Percentiles rank a stretch among this genome's conserved stretches.
These are phyloP conservation scores for Gadopsis bispinosus DNA, from an alignment of 2,797 vertebrate species.

Conservation along the genomic window DNA sequence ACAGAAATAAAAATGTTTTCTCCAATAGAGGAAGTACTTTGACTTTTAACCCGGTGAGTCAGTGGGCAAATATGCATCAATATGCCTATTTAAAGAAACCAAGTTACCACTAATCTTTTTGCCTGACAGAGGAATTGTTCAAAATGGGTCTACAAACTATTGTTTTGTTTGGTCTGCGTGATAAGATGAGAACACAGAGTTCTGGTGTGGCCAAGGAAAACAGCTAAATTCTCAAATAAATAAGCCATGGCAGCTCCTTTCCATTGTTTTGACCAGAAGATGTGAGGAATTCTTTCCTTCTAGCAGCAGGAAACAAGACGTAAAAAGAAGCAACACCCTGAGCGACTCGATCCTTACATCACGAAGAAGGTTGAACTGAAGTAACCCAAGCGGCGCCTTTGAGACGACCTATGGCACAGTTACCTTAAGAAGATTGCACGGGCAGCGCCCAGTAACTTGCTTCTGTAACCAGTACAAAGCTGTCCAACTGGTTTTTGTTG, in stretches of 20 bases:
- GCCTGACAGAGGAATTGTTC: background rate
- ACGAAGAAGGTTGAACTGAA: conserved; percentile 47
- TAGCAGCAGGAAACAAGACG: conserved; percentile 50
- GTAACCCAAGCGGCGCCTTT: conserved; percentile 48
- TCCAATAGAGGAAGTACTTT: conserved; percentile 22
- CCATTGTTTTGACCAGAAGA: conserved; percentile 72
- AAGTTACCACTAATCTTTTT: background rate
- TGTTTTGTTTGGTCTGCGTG: conserved; percentile 47
- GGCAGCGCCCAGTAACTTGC: conserved; percentile 26
- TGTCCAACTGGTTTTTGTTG: background rate
- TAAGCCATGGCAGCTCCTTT: conserved; percentile 37
- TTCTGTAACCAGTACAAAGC: conserved; percentile 25
- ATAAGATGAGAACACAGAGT: conserved; percentile 47
- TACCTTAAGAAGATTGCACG: conserved; percentile 49
- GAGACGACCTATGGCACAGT: conserved; percentile 40
- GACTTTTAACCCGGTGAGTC: conserved; percentile 30
- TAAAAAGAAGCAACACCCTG: conserved; percentile 53
- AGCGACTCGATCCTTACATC: conserved; percentile 42
- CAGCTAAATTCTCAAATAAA: conserved; percentile 33
- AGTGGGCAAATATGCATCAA: background rate
- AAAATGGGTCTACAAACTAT: conserved; percentile 29
- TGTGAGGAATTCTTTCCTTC: conserved; percentile 61
- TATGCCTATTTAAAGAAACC: background rate
- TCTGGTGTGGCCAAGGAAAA: conserved; percentile 57
- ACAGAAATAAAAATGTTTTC: background rate